Evolutionary conservation across 2,113 vertebrate genomes (phyloP).

Genomic region (Sorex araneus): DNA sequence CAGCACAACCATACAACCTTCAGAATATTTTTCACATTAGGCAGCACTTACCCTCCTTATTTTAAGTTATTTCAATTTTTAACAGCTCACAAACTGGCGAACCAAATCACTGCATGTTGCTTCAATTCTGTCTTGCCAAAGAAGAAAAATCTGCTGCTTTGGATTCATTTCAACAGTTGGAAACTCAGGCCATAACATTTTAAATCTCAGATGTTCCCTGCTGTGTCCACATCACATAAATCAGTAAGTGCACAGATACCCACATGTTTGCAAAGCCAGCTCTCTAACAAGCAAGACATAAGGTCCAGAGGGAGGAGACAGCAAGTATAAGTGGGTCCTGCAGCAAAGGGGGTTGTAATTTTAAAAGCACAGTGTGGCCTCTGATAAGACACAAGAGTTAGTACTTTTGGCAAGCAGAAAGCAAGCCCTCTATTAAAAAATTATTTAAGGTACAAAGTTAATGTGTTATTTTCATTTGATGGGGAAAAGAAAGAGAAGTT

Average conservation of each 20-base stretch:
- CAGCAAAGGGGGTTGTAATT: background rate
- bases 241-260: slow-evolving; percentile 43
- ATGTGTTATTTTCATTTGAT: slow-evolving; percentile 20
- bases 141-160: slow-evolving; percentile 73
- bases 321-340: slow-evolving; percentile 41
- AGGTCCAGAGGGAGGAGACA: background rate
- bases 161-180: slow-evolving; percentile 67
- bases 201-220: slow-evolving; percentile 71
- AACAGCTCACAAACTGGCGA: slow-evolving; percentile 68
- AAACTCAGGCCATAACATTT: slow-evolving; percentile 65
- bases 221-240: slow-evolving; percentile 64
- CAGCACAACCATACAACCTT: slow-evolving; percentile 48
- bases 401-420: background rate
- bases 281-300: slow-evolving; percentile 12
- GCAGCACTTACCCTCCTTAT: slow-evolving; percentile 29
- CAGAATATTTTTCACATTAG: slow-evolving; percentile 73
- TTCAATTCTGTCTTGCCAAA: slow-evolving; percentile 70
- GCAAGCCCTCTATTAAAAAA: background rate
- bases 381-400: background rate
- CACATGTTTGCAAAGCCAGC: background rate
- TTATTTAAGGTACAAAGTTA: slow-evolving; percentile 29
- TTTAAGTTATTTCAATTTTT: slow-evolving; percentile 73
- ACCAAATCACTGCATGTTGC: slow-evolving; percentile 72
- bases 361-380: background rate
- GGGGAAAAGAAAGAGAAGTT: slow-evolving; percentile 18